Percentiles rank a stretch among this genome's conserved stretches.
Evolutionary conservation across 2,113 vertebrate species (phyloP).

Genomic region (Speoplatyrhinus poulsoni): DNA sequence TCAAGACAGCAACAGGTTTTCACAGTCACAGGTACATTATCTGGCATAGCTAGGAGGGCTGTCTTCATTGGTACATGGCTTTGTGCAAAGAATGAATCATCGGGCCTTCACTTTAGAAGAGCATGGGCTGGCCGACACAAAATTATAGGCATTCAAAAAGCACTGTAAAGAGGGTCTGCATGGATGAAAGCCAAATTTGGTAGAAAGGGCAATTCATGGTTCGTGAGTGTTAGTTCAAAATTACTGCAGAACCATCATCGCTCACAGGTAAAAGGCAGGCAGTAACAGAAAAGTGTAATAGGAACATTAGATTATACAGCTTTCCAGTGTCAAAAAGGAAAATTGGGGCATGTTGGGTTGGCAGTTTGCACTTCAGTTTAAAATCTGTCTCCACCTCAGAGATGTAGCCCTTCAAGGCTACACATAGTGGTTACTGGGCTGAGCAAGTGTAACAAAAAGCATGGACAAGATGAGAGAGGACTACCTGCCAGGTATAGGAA

Average conservation of each 20-base stretch:
- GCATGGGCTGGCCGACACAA: constrained; percentile 26
- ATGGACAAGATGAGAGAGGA: constrained; percentile 18
- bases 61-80: constrained; percentile 20
- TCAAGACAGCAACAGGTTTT: constrained; percentile 78
- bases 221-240: constrained; percentile 19
- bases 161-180: constrained; percentile 9
- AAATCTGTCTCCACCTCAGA: background rate
- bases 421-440: constrained; percentile 6
- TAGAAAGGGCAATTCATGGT: constrained; percentile 8
- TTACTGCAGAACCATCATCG: constrained; percentile 9
- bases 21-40: constrained; percentile 65
- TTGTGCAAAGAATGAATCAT: constrained; percentile 21
- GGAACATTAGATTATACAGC: constrained; percentile 16
- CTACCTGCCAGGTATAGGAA: constrained; percentile 20
- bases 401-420: constrained; percentile 22
- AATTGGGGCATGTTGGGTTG: constrained; percentile 1
- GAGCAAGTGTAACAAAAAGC: constrained; percentile 16
- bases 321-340: constrained; percentile 12
- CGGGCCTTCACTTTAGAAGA: constrained; percentile 6
- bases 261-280: constrained; percentile 19
- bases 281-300: constrained; percentile 9
- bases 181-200: constrained; percentile 26
- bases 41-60: constrained; percentile 37
- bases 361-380: constrained; percentile 19
- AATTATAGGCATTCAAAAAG: constrained; percentile 23